Evolutionary conservation across 1,140 invertebrate genomes (phyloP).

Genomic region (Macrostomum lignano): DNA sequence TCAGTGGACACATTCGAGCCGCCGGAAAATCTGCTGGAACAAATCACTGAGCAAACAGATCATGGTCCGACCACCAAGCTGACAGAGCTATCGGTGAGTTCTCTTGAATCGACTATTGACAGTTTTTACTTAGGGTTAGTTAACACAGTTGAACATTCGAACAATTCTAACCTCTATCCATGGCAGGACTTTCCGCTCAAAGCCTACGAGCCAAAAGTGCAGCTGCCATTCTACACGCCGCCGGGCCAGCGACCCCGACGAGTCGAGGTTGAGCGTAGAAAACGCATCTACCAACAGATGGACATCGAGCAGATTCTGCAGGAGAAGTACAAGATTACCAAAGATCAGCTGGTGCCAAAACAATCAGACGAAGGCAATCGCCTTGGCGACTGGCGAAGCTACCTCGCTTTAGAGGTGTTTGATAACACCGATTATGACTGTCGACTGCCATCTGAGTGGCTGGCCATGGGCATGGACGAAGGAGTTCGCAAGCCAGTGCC

Average conservation of each 20-base stretch:
- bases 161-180: no score
- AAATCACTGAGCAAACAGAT: no score
- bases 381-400: slow-evolving; percentile 24
- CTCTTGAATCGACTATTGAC: no score
- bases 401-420: slow-evolving; percentile 39
- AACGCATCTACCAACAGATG: slow-evolving; percentile 14
- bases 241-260: slow-evolving; percentile 35
- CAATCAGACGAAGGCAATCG: slow-evolving; percentile 11
- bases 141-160: no score
- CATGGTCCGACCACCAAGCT: no score
- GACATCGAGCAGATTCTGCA: slow-evolving; percentile 13
- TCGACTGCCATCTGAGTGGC: slow-evolving; percentile 39
- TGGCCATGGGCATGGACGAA: slow-evolving; percentile 33
- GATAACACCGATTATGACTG: slow-evolving; percentile 40
- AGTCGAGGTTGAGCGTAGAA: slow-evolving; percentile 37
- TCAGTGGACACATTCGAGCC: no score
- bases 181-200: slow-evolving; percentile 37
- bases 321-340: slow-evolving; percentile 12
- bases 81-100: no score
- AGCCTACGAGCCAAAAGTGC: slow-evolving; percentile 39
- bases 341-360: slow-evolving; percentile 17
- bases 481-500: slow-evolving; percentile 37
- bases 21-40: no score
- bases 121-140: no score
- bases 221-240: slow-evolving; percentile 34